These are phyloP conservation scores for Melospiza georgiana DNA, from an alignment of 2,113 vertebrate genomes.

Conservation along the genomic window DNA sequence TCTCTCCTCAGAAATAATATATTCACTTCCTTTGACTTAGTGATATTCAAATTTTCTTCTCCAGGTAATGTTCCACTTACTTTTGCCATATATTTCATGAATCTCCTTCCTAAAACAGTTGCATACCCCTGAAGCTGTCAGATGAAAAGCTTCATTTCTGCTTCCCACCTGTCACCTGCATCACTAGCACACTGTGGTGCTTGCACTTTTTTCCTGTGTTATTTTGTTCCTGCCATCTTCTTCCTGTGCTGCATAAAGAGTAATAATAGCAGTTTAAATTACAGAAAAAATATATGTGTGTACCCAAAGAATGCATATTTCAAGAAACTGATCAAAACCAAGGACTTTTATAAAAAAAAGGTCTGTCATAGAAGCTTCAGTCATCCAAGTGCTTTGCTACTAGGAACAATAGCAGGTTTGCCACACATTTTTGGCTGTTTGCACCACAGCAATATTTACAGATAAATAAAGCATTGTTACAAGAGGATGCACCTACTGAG, in stretches of 20 bases:
- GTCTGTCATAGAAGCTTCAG: neutral
- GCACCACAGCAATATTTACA: neutral
- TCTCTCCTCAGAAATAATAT: neutral
- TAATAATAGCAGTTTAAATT: neutral
- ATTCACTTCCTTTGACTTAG: neutral
- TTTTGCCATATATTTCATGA: neutral
- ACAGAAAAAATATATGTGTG: neutral
- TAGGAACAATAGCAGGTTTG: neutral
- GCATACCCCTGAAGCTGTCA: neutral
- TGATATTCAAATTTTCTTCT: neutral
- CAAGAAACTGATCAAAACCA: neutral
- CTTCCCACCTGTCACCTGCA: rapidly evolving
- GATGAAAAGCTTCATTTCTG: neutral
- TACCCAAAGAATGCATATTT: neutral
- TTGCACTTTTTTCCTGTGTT: neutral
- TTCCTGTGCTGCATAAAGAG: neutral
- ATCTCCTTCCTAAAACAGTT: neutral
- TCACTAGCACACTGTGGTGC: neutral
- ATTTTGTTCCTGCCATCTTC: neutral
- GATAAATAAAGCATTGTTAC: neutral
- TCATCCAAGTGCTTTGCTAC: neutral
- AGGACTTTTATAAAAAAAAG: neutral
- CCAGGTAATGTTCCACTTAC: neutral
- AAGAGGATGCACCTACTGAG: neutral
- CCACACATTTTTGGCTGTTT: neutral